These are phyloP conservation scores for Noctilio leporinus DNA, from an alignment of 2,113 vertebrate species.

Conservation along the genomic window DNA sequence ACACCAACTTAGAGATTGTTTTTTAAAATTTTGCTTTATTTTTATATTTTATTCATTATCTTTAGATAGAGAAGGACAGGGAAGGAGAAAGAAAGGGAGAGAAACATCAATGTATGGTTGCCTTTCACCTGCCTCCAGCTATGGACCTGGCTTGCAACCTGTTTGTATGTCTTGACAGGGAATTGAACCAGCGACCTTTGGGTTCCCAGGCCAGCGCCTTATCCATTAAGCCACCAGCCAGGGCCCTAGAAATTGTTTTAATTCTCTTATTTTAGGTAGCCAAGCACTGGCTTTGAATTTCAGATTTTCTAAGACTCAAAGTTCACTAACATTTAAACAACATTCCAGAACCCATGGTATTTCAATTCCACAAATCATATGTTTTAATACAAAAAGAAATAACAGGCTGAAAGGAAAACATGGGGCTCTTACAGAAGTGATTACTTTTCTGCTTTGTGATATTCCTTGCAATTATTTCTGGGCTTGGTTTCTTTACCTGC, in stretches of 20 bases:
- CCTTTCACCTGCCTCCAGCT: too few relatives aligned
- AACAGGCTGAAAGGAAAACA: not conserved
- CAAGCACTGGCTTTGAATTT: not conserved
- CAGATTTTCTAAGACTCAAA: not conserved
- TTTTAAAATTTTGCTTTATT: too few relatives aligned
- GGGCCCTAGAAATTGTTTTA: not conserved
- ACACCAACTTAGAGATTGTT: not conserved
- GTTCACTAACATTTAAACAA: not conserved
- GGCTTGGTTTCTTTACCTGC: not conserved
- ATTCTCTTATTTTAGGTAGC: not conserved
- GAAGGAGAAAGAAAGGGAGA: too few relatives aligned
- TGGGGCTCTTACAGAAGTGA: not conserved
- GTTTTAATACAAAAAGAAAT: not conserved
- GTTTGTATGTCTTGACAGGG: too few relatives aligned
- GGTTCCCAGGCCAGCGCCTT: too few relatives aligned
- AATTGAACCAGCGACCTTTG: too few relatives aligned
- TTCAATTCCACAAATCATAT: not conserved
- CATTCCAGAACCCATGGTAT: not conserved
- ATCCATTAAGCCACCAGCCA: too few relatives aligned
- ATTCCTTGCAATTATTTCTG: not conserved
- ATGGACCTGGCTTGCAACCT: too few relatives aligned
- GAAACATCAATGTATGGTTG: too few relatives aligned
- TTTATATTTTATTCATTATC: too few relatives aligned
- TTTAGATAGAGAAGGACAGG: too few relatives aligned
- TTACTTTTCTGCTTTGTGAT: not conserved